phyloP scores from a whole-genome alignment of 2,888 invertebrate genomes.

The Rhagium mordax region DNA sequence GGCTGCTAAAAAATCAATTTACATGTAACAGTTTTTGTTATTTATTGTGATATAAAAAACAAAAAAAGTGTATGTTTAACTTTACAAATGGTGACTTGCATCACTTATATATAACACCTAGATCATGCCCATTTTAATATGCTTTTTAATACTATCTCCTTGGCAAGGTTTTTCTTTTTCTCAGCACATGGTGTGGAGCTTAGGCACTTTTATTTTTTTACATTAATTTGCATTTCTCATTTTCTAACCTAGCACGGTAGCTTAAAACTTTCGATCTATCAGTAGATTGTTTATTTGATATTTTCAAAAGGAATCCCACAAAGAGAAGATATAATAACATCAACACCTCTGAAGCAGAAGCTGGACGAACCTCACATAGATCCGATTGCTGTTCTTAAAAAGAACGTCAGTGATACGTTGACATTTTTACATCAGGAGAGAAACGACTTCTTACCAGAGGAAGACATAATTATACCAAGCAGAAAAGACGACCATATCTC shows the following conservation, averaged over 20 bases:
- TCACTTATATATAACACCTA: constrained; percentile 50
- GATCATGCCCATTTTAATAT: constrained; percentile 67
- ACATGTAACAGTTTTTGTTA: constrained; percentile 2
- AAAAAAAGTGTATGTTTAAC: constrained; percentile 20
- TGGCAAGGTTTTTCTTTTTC: constrained; percentile 41
- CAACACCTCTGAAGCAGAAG: constrained; percentile 55
- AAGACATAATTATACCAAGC: constrained; percentile 67
- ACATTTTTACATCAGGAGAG: constrained; percentile 69
- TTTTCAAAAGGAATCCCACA: constrained; percentile 58
- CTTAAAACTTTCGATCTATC: constrained; percentile 45
- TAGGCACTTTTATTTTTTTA: constrained; percentile 38
- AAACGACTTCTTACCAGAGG: constrained; percentile 68
- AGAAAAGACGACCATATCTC: constrained; percentile 68
- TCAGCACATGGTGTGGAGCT: constrained; percentile 48
- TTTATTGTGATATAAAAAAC: not conserved
- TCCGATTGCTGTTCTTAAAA: constrained; percentile 63
- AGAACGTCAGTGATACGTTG: constrained; percentile 67
- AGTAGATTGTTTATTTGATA: constrained; percentile 56
- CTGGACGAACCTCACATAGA: constrained; percentile 47
- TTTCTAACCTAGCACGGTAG: constrained; percentile 48
- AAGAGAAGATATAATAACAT: constrained; percentile 55
- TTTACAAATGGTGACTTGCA: constrained; percentile 26
- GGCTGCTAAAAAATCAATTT: constrained; percentile 20
- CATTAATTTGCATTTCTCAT: constrained; percentile 51
- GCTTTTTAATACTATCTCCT: constrained; percentile 41